These are phyloP conservation scores for Seira musarum DNA, from an alignment of 2,888 invertebrate species.

Conservation along the genomic window DNA sequence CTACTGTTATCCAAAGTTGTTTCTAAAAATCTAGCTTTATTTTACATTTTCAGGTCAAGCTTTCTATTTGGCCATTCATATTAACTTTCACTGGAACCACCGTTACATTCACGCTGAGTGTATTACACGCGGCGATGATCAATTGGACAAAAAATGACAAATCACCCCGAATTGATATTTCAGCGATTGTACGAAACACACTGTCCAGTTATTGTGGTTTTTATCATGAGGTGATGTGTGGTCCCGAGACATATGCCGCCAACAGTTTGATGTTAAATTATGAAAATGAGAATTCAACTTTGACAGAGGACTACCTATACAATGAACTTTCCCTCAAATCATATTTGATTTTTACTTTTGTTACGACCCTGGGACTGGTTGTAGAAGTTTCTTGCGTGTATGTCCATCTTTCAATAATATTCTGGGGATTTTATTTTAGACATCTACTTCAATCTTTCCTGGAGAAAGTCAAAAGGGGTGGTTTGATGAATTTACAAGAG, in stretches of 20 bases:
- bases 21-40: not conserved
- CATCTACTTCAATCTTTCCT: not conserved
- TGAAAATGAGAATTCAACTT: too few species aligned
- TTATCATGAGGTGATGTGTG: conserved; percentile 2
- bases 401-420: conserved; percentile 5
- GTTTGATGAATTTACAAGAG: not conserved
- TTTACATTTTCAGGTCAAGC: not conserved
- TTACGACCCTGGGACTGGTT: not conserved
- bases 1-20: conserved; percentile 4
- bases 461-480: conserved; percentile 8
- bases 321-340: not conserved
- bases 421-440: conserved; percentile 24
- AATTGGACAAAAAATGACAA: conserved; percentile 8
- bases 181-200: not conserved
- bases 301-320: too few species aligned
- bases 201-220: conserved; percentile 12
- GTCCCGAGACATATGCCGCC: too few species aligned
- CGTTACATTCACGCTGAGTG: not conserved
- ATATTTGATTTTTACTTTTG: not conserved
- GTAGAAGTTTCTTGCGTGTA: conserved; percentile 18
- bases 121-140: not conserved
- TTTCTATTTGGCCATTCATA: conserved; percentile 4
- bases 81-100: not conserved
- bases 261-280: too few species aligned
- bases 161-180: not conserved